Evolutionary conservation across 2,888 invertebrate genomes (phyloP).

Genomic region (Chrysolina oricalcia): DNA sequence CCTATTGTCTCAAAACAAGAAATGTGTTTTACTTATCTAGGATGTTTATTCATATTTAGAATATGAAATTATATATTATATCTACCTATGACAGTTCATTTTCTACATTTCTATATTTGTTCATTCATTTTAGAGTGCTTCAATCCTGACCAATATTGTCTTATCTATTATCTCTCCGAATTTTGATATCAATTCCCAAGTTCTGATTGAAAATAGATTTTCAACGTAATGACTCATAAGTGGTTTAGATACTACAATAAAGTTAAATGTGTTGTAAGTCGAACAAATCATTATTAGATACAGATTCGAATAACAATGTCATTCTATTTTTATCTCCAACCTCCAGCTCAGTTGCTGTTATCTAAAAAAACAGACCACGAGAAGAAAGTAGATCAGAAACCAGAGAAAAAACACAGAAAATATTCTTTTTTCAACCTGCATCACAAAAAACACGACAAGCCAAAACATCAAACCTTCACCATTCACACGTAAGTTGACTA

Average conservation of each 20-base stretch:
- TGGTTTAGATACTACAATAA: not conserved
- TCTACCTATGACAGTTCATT: no score
- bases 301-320: not conserved
- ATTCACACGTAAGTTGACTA: conserved; percentile 2
- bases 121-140: no score
- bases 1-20: no score
- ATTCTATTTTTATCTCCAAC: conserved; percentile 20
- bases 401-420: conserved; percentile 3
- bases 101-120: no score
- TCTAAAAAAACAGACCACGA: not conserved
- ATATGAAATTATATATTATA: no score
- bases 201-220: not conserved
- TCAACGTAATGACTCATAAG: not conserved
- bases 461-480: conserved; percentile 13
- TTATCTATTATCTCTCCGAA: no score
- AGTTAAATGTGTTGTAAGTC: not conserved
- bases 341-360: conserved; percentile 14
- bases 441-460: not conserved
- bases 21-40: no score
- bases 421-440: not conserved
- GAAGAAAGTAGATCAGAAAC: conserved; percentile 2
- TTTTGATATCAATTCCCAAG: no score
- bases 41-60: no score
- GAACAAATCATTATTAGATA: not conserved
- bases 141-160: no score